phyloP scores from a whole-genome alignment of 2,888 invertebrate genomes.

The Drosophila stalkeri region DNA sequence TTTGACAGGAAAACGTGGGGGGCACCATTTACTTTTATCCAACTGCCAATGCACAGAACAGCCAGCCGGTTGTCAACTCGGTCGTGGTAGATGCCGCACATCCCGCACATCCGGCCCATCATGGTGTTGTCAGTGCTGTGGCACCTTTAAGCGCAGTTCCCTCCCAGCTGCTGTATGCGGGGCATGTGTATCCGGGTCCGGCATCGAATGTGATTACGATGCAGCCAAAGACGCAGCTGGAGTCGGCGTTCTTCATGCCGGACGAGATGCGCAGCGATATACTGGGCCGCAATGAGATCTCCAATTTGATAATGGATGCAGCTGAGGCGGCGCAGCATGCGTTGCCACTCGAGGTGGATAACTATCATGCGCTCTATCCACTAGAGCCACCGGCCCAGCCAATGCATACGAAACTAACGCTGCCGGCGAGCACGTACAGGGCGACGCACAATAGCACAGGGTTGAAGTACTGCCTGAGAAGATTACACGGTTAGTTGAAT shows the following conservation, averaged over 20 bases:
- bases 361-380: slow-evolving; percentile 94
- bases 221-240: slow-evolving; percentile 85
- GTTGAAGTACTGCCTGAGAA: slow-evolving; percentile 92
- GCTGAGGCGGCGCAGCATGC: slow-evolving; percentile 84
- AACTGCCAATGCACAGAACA: slow-evolving; percentile 86
- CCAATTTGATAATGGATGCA: slow-evolving; percentile 90
- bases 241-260: slow-evolving; percentile 92
- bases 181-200: slow-evolving; percentile 85
- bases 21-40: slow-evolving; percentile 98
- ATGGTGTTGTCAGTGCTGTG: slow-evolving; percentile 69
- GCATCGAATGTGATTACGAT: slow-evolving; percentile 85
- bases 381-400: slow-evolving; percentile 88
- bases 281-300: slow-evolving; percentile 85
- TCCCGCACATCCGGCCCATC: slow-evolving; percentile 72
- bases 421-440: slow-evolving; percentile 94
- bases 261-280: slow-evolving; percentile 90
- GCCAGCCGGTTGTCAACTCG: slow-evolving; percentile 81
- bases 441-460: slow-evolving; percentile 95
- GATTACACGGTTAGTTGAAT: slow-evolving; percentile 90
- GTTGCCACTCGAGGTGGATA: slow-evolving; percentile 94
- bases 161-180: slow-evolving; percentile 81
- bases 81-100: slow-evolving; percentile 73
- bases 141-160: slow-evolving; percentile 78
- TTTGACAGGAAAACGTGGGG: slow-evolving; percentile 93
- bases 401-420: slow-evolving; percentile 88